These are phyloP conservation scores for Lepidochitona cinerea DNA, from an alignment of 2,888 invertebrate species.

Conservation along the genomic window DNA sequence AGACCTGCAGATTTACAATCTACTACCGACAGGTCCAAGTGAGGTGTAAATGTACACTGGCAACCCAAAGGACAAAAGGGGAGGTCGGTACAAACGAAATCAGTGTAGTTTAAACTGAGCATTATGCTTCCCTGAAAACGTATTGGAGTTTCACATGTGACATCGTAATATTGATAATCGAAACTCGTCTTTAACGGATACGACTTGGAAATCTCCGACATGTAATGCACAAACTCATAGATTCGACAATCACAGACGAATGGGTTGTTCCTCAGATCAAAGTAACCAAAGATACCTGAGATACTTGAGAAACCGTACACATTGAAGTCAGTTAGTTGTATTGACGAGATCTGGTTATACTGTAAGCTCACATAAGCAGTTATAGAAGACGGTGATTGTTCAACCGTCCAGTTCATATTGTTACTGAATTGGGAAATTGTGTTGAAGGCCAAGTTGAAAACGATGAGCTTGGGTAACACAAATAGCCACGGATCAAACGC, in stretches of 20 bases:
- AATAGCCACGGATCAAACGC: conserved; percentile 6
- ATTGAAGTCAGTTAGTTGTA: not conserved
- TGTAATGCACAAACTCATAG: not conserved
- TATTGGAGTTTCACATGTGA: not conserved
- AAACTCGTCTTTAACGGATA: not conserved
- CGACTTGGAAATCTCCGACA: not conserved
- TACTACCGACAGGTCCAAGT: not conserved
- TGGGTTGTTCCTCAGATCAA: conserved; percentile 6
- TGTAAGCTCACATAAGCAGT: not conserved
- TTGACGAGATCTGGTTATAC: not conserved
- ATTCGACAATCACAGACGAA: not conserved
- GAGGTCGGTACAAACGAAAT: conserved; percentile 3
- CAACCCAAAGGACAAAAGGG: not conserved
- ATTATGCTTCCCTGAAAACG: not conserved
- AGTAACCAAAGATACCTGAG: not conserved
- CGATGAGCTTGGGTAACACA: not conserved
- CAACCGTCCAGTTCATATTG: conserved; percentile 2
- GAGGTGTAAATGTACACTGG: not conserved
- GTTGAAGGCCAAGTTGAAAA: not conserved
- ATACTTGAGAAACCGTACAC: not conserved
- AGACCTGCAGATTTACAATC: not conserved
- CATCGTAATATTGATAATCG: conserved; percentile 1
- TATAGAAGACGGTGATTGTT: not conserved
- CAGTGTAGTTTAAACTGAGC: not conserved
- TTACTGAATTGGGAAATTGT: not conserved